phyloP scores from a whole-genome alignment of 2,797 vertebrate genomes.

The Hoplostethus mediterraneus region DNA sequence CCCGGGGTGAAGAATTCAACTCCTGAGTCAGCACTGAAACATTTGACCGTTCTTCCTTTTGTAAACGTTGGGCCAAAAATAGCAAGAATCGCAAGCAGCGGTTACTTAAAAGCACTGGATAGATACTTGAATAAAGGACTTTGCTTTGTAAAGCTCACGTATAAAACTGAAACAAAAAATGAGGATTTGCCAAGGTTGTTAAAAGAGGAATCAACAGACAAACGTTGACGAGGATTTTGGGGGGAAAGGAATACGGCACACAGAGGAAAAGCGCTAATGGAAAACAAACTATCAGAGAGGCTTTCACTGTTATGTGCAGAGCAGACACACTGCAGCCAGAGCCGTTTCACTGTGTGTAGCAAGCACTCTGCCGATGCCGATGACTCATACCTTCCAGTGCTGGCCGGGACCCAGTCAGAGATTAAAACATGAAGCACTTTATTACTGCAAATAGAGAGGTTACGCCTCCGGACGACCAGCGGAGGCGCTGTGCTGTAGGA shows the following conservation, averaged over 20 bases:
- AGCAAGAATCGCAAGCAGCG: conserved; percentile 45
- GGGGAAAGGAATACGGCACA: background rate
- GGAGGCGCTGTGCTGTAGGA: conserved; percentile 30
- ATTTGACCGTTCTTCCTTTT: conserved; percentile 61
- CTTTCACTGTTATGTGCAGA: background rate
- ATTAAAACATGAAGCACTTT: conserved; percentile 52
- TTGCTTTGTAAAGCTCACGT: background rate
- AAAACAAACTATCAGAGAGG: conserved; percentile 11
- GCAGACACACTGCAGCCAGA: conserved; percentile 10
- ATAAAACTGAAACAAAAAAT: background rate
- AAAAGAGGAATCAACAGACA: background rate
- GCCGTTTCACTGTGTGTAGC: conserved; percentile 17
- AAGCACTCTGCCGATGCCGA: conserved; percentile 16
- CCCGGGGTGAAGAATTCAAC: conserved; percentile 71
- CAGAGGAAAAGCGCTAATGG: conserved; percentile 12
- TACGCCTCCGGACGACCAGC: conserved; percentile 21
- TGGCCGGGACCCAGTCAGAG: conserved; percentile 35
- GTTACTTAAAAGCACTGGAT: conserved; percentile 9
- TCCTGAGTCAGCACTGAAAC: conserved; percentile 76
- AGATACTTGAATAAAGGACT: background rate
- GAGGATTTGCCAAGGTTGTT: background rate
- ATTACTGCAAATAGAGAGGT: conserved; percentile 19
- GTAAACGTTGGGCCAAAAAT: conserved; percentile 60
- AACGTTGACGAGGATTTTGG: background rate
- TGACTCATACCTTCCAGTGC: conserved; percentile 75